Evolutionary conservation across 2,113 vertebrate species (phyloP).

Genomic region (Toxostoma redivivum): DNA sequence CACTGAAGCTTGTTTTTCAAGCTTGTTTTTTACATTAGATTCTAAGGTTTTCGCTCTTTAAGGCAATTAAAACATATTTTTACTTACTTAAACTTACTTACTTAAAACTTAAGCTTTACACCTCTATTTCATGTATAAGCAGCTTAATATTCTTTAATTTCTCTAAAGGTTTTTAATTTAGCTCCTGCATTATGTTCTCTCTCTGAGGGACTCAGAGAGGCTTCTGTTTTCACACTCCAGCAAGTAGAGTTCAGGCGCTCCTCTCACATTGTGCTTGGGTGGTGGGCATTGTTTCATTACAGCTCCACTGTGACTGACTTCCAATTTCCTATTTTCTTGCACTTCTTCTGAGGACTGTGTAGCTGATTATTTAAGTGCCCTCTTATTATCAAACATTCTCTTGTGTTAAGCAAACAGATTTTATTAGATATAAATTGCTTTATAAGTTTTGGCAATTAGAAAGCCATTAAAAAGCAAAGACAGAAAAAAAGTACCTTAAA

Average conservation of each 20-base stretch:
- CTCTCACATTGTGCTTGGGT: accelerated
- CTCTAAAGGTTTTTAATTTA: no score
- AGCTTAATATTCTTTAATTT: no score
- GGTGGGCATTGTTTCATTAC: neutral
- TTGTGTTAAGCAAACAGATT: neutral
- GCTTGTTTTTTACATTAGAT: no score
- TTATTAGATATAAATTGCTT: neutral
- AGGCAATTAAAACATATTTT: no score
- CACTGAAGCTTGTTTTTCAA: no score
- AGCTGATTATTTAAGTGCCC: neutral
- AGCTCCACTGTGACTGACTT: neutral
- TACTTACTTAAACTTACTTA: no score
- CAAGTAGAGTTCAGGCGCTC: neutral
- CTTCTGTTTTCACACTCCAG: no score
- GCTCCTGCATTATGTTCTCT: no score
- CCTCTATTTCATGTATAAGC: no score
- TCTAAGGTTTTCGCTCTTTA: no score
- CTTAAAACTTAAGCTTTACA: no score
- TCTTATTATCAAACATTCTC: neutral
- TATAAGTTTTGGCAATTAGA: neutral
- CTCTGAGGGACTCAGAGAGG: no score
- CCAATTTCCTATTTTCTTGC: neutral
- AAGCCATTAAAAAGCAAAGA: neutral
- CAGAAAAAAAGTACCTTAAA: neutral
- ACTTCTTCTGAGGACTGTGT: neutral